phyloP scores from a whole-genome alignment of 2,888 invertebrate species.

The Megamerina dolium region DNA sequence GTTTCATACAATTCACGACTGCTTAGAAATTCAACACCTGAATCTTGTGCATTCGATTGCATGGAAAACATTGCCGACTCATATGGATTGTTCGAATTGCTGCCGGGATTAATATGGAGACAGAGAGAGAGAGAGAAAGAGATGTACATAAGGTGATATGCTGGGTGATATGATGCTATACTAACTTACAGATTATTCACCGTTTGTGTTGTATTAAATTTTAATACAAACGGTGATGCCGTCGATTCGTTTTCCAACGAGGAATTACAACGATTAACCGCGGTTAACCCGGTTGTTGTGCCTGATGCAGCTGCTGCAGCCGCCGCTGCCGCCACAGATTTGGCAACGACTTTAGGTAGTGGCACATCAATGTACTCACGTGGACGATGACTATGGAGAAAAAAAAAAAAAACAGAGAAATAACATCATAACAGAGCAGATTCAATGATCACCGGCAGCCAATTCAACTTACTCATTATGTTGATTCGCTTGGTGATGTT shows the following conservation, averaged over 20 bases:
- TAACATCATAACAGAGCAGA: no score
- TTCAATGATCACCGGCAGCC: background rate
- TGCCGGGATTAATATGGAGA: no score
- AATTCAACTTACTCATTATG: slow-evolving; percentile 1
- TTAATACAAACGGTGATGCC: slow-evolving; percentile 39
- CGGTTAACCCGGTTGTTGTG: no score
- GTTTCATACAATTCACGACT: slow-evolving; percentile 44
- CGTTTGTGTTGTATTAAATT: slow-evolving; percentile 43
- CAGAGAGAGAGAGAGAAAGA: no score
- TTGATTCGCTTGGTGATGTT: slow-evolving; percentile 20
- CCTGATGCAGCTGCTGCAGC: slow-evolving; percentile 5
- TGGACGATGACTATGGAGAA: slow-evolving; percentile 34
- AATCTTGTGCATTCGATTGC: slow-evolving; percentile 78
- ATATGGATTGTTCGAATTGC: slow-evolving; percentile 42
- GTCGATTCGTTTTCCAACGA: slow-evolving; percentile 23
- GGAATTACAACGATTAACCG: slow-evolving; percentile 22
- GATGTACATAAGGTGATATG: no score
- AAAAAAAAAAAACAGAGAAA: no score
- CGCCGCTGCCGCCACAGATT: slow-evolving; percentile 31
- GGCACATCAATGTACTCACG: slow-evolving; percentile 50
- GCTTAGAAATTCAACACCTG: slow-evolving; percentile 60
- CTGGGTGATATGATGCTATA: slow-evolving; percentile 14
- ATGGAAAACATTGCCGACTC: slow-evolving; percentile 74
- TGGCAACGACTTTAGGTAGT: slow-evolving; percentile 47
- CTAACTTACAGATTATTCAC: slow-evolving; percentile 40